Evolutionary conservation across 1,140 invertebrate species (phyloP).

Genomic region (Drosophila ogumai): DNA sequence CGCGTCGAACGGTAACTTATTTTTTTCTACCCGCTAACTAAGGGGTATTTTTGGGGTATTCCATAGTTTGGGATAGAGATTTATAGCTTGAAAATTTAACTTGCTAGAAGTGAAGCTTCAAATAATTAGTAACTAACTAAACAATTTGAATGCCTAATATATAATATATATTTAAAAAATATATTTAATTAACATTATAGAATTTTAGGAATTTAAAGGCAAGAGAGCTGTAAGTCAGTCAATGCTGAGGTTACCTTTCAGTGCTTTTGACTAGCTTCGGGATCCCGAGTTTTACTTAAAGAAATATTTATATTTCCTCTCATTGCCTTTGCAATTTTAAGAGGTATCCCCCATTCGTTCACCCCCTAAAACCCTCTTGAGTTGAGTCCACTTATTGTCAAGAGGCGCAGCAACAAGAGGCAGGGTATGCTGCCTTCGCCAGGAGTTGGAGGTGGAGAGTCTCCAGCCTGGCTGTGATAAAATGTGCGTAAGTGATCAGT

Average conservation of each 20-base stretch:
- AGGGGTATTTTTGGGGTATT: not conserved
- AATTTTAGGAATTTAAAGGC: not conserved
- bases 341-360: conserved; percentile 20
- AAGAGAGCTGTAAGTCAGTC: not conserved
- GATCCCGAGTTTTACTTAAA: not conserved
- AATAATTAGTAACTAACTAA: not conserved
- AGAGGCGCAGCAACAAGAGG: conserved; percentile 3
- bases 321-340: not conserved
- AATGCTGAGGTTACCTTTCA: not conserved
- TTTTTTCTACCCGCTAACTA: conserved; percentile 59
- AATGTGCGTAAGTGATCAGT: conserved; percentile 80
- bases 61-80: not conserved
- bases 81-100: not conserved
- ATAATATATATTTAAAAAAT: not conserved
- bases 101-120: too few species aligned
- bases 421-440: conserved; percentile 7
- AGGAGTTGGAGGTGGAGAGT: conserved; percentile 47
- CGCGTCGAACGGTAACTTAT: conserved; percentile 83
- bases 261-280: too few species aligned
- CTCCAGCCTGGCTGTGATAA: conserved; percentile 80
- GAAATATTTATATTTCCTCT: not conserved
- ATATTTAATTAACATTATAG: not conserved
- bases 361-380: not conserved
- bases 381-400: conserved; percentile 72
- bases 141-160: not conserved